Evolutionary conservation across 2,888 invertebrate species (phyloP), one percentile per base, ranked within the genome.

Genomic region (Coecobrya sp.): DNA sequence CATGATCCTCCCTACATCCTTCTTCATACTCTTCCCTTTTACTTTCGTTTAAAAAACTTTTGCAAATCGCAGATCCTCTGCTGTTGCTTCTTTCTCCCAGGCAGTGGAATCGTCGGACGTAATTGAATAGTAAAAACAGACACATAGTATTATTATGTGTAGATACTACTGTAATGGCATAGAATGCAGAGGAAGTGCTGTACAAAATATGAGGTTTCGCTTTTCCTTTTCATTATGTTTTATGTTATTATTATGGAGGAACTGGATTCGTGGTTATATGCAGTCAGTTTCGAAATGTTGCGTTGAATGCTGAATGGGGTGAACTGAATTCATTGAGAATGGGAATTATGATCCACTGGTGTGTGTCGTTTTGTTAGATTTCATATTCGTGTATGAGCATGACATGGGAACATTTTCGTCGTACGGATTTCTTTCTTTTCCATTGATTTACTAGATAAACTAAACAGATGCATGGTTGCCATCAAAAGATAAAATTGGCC

Each of bases 1-100:
- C 87, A 87, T 87, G 87, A 87, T 87, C 87, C 87, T 87, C 62
- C 45, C 49, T 59, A 73, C 87, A 87, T 87, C 87, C 76, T 87
- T 73, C 73, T 73, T 87, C 87, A 49, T 79, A 59, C 59, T 59
- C 3, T 76, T 16, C 87, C 45, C 73, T 76, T 73, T 87, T 45
- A 11, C 19, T 86, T 86, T 86, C 55, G 0, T 86, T 52, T 8
- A 76, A 76, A 52, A 59, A 68, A 73, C n/a, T 22, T 42, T 79
- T 79, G 19, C 27, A 30, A 87, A 87, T 62, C 27, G 27, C n/a
- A 68, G 8, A 86, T 45, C 55, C 52, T 13, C 19, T 59, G 22
- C 52, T 84, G 10, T 25, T 19, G 10, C 85, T 86, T 76, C 36
- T 10, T 27, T 68, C 11, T 68, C n/a, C n/a, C 70, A 36, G 30